Percentiles rank a stretch among this genome's conserved stretches.
These are phyloP conservation scores for Plebejus melissa DNA, from an alignment of 2,888 invertebrate genomes.

Conservation along the genomic window DNA sequence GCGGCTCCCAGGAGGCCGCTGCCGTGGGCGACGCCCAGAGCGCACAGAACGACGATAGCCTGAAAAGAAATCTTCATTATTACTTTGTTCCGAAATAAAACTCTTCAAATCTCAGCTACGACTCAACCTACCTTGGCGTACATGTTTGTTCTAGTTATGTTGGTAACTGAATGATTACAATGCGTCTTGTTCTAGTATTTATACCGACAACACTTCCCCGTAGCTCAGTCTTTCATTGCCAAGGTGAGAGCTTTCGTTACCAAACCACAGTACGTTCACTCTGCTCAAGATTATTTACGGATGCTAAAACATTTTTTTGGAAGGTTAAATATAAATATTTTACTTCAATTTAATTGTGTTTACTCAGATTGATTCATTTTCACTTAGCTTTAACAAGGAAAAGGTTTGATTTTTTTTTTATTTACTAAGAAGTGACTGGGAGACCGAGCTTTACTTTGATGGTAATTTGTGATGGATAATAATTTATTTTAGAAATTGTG, in stretches of 20 bases:
- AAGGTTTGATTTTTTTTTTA: no score
- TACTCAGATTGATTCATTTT: neutral
- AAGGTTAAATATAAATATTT: neutral
- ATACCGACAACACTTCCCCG: constrained; percentile 56
- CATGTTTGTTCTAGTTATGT: constrained; percentile 71
- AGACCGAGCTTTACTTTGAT: no score
- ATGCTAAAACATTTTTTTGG: neutral
- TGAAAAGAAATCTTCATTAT: constrained; percentile 39
- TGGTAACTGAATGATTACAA: constrained; percentile 75
- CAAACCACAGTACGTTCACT: neutral
- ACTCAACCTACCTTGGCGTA: constrained; percentile 69
- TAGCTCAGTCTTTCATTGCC: constrained; percentile 72
- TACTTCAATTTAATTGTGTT: neutral
- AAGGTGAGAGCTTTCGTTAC: constrained; percentile 50
- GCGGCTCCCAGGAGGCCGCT: constrained; percentile 61
- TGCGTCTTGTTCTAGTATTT: constrained; percentile 68
- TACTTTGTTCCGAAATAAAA: constrained; percentile 40
- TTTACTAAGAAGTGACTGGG: no score
- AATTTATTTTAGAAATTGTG: no score
- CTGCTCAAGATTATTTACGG: constrained; percentile 4
- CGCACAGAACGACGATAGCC: constrained; percentile 79
- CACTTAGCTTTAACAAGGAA: neutral
- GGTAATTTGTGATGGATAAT: no score
- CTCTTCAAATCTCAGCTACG: neutral
- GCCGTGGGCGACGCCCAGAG: constrained; percentile 79